Evolutionary conservation across 2,888 invertebrate species (phyloP).

Genomic region (Hesperia comma): DNA sequence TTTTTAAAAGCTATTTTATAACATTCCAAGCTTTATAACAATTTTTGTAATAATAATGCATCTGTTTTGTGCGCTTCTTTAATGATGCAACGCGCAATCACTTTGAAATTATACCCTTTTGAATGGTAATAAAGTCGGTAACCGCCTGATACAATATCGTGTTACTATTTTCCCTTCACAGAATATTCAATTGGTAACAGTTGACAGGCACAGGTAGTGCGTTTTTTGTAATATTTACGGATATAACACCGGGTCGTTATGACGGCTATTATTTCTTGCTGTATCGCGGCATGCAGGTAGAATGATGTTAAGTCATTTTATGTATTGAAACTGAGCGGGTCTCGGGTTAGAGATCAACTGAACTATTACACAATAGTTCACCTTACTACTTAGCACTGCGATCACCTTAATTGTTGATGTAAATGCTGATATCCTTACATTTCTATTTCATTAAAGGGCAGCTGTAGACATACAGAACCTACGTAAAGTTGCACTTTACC

Average conservation of each 20-base stretch:
- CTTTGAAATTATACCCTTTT: background rate
- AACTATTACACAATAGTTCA: background rate
- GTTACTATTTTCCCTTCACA: conserved; percentile 15
- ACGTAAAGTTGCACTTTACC: no score
- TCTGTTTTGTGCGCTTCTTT: conserved; percentile 1
- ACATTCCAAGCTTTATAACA: background rate
- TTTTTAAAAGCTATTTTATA: no score
- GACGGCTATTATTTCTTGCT: conserved; percentile 60
- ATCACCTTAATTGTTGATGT: no score
- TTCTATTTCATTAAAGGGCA: no score
- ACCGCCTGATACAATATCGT: background rate
- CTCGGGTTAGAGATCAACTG: conserved; percentile 14
- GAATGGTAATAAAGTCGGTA: background rate
- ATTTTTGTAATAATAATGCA: conserved; percentile 12
- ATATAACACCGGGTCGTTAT: conserved; percentile 66
- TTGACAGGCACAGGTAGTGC: conserved; percentile 65
- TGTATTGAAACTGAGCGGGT: conserved; percentile 24
- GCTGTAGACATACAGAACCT: no score
- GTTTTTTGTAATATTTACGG: conserved; percentile 68
- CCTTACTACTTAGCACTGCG: no score
- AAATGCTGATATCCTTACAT: no score
- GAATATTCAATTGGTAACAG: conserved; percentile 40
- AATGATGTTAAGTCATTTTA: conserved; percentile 38
- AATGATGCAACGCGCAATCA: conserved; percentile 8
- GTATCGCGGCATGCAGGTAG: conserved; percentile 43